Evolutionary conservation across 30 jellyfish, hydroid and myxozoan genomes (phyloP).

Genomic region (Aurelia coerulea): DNA sequence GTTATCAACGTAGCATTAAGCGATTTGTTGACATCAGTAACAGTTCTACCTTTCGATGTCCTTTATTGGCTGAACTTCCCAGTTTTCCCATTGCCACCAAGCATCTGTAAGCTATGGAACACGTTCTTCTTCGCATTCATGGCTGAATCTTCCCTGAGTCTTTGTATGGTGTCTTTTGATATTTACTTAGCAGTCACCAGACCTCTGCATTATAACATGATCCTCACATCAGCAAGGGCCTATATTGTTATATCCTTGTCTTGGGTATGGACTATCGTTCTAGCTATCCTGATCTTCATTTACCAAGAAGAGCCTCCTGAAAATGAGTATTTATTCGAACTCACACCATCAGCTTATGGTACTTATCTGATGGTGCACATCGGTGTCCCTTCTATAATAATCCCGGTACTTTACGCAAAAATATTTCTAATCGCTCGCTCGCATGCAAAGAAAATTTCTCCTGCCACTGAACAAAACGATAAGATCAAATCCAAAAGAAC

Average conservation of each 20-base stretch:
- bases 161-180: conserved; percentile 43
- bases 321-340: conserved; percentile 56
- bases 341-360: conserved; percentile 48
- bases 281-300: conserved; percentile 37
- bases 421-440: conserved; percentile 52
- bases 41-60: conserved; percentile 67
- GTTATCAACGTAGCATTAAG: conserved; percentile 65
- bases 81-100: conserved; percentile 53
- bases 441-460: conserved; percentile 46
- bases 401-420: conserved; percentile 32
- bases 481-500: background rate
- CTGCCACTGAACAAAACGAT: background rate
- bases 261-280: conserved; percentile 58
- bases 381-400: conserved; percentile 35
- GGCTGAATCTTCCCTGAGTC: conserved; percentile 52
- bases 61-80: conserved; percentile 66
- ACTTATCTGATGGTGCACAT: conserved; percentile 43
- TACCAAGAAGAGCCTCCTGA: conserved; percentile 66
- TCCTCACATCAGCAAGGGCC: conserved; percentile 27
- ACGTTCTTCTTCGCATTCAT: conserved; percentile 61
- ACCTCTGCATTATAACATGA: conserved; percentile 40
- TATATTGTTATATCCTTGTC: background rate
- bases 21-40: conserved; percentile 47
- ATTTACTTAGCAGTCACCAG: conserved; percentile 40
- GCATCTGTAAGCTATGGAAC: conserved; percentile 63